A percentile compares a stretch with the other conserved stretches of the same genome.
Evolutionary conservation across 1,140 invertebrate genomes (phyloP).

Genomic region (Brachionus angularis): DNA sequence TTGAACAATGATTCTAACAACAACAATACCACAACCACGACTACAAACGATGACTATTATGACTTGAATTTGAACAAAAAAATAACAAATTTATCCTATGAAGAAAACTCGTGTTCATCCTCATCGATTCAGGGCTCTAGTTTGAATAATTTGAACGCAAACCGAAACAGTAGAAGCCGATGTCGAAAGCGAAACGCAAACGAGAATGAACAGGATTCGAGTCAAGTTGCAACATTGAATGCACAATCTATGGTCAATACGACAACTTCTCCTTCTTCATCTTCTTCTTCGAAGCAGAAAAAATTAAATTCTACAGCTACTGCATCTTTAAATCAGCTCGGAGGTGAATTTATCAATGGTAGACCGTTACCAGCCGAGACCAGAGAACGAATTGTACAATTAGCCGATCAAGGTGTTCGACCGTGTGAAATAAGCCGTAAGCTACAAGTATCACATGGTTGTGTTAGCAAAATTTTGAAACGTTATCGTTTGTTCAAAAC

Average conservation of each 20-base stretch:
- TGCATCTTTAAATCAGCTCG: slow-evolving; percentile 78
- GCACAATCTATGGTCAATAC: no score
- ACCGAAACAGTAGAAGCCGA: background rate
- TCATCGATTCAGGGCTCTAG: slow-evolving; percentile 6
- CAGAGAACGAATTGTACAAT: slow-evolving; percentile 86
- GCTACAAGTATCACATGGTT: slow-evolving; percentile 85
- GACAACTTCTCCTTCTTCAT: slow-evolving; percentile 1
- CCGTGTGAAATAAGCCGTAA: slow-evolving; percentile 93
- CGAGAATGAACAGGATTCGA: no score
- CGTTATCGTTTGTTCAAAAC: slow-evolving; percentile 92
- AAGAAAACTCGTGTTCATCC: slow-evolving; percentile 23
- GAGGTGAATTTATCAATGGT: slow-evolving; percentile 94
- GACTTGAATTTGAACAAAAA: background rate
- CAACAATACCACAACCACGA: background rate
- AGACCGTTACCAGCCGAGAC: slow-evolving; percentile 90
- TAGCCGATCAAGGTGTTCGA: slow-evolving; percentile 83
- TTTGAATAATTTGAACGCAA: no score
- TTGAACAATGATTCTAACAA: no score
- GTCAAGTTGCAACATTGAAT: no score
- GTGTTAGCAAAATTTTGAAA: slow-evolving; percentile 83
- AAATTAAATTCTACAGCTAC: slow-evolving; percentile 15
- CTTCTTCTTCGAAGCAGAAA: slow-evolving; percentile 4
- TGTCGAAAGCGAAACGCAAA: background rate
- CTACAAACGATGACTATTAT: background rate
- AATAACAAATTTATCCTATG: background rate